Conservation (phyloP, 2,888 invertebrate species). For the Zaprionus lineosus region DNA sequence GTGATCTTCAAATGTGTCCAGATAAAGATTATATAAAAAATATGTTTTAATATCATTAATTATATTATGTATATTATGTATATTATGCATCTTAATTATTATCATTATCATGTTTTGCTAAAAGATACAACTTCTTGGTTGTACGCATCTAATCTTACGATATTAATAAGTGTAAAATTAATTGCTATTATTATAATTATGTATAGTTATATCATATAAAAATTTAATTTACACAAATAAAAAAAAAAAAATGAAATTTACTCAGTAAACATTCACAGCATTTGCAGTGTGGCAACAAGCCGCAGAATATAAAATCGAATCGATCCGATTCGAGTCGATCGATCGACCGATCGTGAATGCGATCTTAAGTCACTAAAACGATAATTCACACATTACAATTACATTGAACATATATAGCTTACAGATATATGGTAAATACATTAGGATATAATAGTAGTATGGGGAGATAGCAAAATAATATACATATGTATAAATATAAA, state of each 20-base stretch:
- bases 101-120: slow-evolving; percentile 26
- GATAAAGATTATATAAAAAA: too few relatives aligned
- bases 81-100: slow-evolving; percentile 36
- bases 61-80: too few relatives aligned
- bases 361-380: slow-evolving; percentile 62
- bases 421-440: slow-evolving; percentile 6
- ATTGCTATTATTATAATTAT: slow-evolving; percentile 18
- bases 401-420: slow-evolving; percentile 49
- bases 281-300: slow-evolving; percentile 61
- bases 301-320: slow-evolving; percentile 51
- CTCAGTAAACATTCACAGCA: slow-evolving; percentile 78
- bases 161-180: slow-evolving; percentile 25
- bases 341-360: slow-evolving; percentile 56
- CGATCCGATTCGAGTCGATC: slow-evolving; percentile 33
- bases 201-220: slow-evolving; percentile 13
- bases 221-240: too few relatives aligned
- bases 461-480: too few relatives aligned
- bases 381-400: slow-evolving; percentile 50
- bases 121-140: slow-evolving; percentile 26
- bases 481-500: slow-evolving; percentile 21
- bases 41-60: too few relatives aligned
- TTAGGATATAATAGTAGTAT: background rate
- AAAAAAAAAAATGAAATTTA: slow-evolving; percentile 55
- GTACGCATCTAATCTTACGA: slow-evolving; percentile 20
- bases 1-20: too few relatives aligned